Conservation (phyloP, 2,113 vertebrate species). For the Corvus cornix region DNA sequence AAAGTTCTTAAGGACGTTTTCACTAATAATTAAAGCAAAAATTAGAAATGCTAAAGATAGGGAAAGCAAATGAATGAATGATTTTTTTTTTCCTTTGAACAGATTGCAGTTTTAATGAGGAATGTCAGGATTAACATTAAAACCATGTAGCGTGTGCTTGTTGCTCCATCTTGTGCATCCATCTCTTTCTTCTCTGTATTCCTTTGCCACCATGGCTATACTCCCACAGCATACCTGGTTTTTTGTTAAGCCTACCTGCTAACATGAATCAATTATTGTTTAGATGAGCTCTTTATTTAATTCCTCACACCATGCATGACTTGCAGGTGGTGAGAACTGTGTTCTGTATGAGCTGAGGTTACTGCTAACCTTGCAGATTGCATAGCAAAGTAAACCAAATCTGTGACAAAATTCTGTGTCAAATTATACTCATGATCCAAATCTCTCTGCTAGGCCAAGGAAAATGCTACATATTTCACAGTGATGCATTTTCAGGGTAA, state of each 20-base stretch:
- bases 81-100: neutral
- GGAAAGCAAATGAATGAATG: neutral
- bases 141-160: neutral
- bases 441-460: neutral
- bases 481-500: neutral
- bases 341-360: neutral
- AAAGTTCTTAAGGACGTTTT: neutral
- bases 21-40: slow-evolving; percentile 3
- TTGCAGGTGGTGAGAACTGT: neutral
- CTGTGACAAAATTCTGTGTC: neutral
- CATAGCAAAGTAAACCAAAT: neutral
- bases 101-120: neutral
- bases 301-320: neutral
- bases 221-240: neutral
- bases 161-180: neutral
- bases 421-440: neutral
- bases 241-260: neutral
- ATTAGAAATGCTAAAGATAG: neutral
- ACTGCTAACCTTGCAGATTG: neutral
- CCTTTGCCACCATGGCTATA: neutral
- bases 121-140: neutral
- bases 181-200: neutral
- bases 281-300: neutral
- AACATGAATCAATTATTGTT: neutral
- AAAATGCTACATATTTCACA: neutral